Base-by-base conservation (phyloP, 2,113 vertebrate species). In the Cryptotis parvus region DNA sequence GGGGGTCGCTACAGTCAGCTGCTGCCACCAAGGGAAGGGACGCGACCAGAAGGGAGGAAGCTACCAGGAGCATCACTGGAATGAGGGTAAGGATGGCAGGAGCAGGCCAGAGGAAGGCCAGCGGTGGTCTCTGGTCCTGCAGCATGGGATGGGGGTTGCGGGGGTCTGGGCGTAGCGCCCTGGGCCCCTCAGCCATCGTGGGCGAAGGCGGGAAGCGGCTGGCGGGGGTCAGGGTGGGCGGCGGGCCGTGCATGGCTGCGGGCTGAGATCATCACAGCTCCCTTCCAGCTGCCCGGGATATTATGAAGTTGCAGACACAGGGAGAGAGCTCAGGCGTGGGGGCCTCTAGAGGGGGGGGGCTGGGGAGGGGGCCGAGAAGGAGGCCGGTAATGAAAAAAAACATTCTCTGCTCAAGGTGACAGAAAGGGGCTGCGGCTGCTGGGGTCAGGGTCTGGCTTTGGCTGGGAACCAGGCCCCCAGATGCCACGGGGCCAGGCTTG, bases 231-330 rank as follows among this genome's bases (percentile, higher is more conserved):
- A 4, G 94, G 73, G 91, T 90, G 91, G 94, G 95, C 31, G 87
- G 94, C 0, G 33, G 63, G 86, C 52, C 0, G 87, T 0, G 69
- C 95, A 91, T 95, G 94, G 95, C 95, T 97, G 91, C 94, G 73
- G 6, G 94, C 94, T 97, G 96, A 97, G 96, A 94, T 97, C 96
- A 97, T 92, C 9, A 31, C 83, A 92, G 81, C 86, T 70, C 88
- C 81, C 91, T 92, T 94, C 92, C 96, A 97, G 94, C 95, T 92
- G 96, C 96, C 96, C 92, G 81, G 95, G 96, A 92, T 96, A 86
- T 95, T 95, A 90, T 92, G 91, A 94, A 91, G 96, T 84, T 85
- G 92, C 75, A 66, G 87, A 95, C 94, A 93, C 79, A 37, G 73
- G 45, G 70, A 84, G 24, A 29, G 63, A 11, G 91, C 94, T 15